Evolutionary conservation across 2,113 vertebrate species (phyloP), one percentile per base, ranked within the genome.

Genomic region (Phrynosoma platyrhinos): DNA sequence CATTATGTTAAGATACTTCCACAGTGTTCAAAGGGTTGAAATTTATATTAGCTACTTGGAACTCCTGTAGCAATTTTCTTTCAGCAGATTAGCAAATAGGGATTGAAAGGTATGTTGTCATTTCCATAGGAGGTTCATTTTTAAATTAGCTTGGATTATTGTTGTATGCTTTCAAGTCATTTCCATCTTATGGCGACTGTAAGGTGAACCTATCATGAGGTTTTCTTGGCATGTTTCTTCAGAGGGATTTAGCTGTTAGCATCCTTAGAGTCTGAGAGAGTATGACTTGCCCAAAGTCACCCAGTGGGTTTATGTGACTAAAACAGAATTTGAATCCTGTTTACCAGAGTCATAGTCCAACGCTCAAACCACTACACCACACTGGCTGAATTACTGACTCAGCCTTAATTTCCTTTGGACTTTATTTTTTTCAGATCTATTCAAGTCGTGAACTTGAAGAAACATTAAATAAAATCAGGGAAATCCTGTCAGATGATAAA

Each of bases 401-500:
- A 36, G 42, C 36, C 21, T 72, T 40, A 78, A 53, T 62, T 3
- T 80, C 10, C 53, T 9, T 13, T 52, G 20, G 53, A 77, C 9
- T 88, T 88, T 88, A 86, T 89, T 14, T 42, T 47, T 47, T 95
- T 25, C 92, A 99, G 98, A 99, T 99, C 86, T 99, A 99, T 96
- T 99, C 98, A 74, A 90, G 98, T 87, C 97, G 98, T 92, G 99
- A 99, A 94, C 98, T 99, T 88, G 99, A 99, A 96, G 98, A 99
- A 96, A 99, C 98, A 32, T 96, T 99, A 92, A 99, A 99, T 95
- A 99, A 99, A 97, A 99, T 99, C 96, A 98, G 99, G 90, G 98
- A 99, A 96, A 97, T 99, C 93, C 97, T 99, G 85, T 99, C 99
- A 12, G 99, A 99, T 92, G 99, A 99, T 96, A 99, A 99, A 94